Conservation (phyloP, 2,888 invertebrate genomes). For the Coremacera marginata region DNA sequence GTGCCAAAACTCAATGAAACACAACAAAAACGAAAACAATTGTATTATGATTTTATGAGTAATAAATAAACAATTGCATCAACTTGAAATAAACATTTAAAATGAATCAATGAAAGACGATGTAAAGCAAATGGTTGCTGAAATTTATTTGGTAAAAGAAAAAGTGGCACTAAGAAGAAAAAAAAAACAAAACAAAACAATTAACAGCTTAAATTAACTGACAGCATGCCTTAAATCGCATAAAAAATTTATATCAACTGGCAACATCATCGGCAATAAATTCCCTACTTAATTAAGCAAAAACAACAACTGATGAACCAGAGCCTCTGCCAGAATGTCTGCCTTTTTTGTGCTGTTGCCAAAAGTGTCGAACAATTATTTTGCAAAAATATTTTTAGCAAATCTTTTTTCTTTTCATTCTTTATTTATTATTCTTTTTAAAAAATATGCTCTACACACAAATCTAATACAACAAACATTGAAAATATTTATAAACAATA, state of each 20-base stretch:
- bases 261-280: not conserved
- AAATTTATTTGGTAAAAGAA: no score
- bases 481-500: no score
- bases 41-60: no score
- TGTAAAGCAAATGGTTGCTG: not conserved
- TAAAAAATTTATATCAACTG: constrained; percentile 7
- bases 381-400: not conserved
- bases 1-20: no score
- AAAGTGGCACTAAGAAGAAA: no score
- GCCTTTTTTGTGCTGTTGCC: not conserved
- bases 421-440: no score
- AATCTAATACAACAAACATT: no score
- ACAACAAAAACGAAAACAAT: no score
- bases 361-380: not conserved
- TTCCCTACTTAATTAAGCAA: not conserved
- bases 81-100: no score
- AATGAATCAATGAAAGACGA: not conserved
- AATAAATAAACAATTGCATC: no score
- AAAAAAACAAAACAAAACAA: no score
- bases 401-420: not conserved
- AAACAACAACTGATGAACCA: not conserved
- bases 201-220: not conserved
- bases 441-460: not conserved
- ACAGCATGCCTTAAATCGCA: not conserved
- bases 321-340: not conserved